Percentiles rank a stretch among this genome's conserved stretches.
These are phyloP conservation scores for Echeneis naucrates DNA, from an alignment of 2,797 vertebrate species.

Conservation along the genomic window DNA sequence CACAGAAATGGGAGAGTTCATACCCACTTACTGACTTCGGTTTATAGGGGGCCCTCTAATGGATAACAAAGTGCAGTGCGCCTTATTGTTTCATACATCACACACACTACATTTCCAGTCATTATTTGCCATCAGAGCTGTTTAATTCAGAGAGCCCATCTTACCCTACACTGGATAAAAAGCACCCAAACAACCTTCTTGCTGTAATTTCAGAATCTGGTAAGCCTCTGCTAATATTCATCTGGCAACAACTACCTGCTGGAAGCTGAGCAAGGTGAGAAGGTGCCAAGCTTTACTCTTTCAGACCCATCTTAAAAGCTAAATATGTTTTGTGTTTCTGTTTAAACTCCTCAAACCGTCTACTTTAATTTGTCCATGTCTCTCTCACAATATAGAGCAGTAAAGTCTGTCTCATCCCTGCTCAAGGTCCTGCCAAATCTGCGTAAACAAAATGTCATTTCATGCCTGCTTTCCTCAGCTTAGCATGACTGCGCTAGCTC, in stretches of 20 bases:
- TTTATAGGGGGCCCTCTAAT: conserved; percentile 64
- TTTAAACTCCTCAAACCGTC: not conserved
- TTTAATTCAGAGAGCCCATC: not conserved
- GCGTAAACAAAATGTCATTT: conserved; percentile 40
- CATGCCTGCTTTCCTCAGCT: conserved; percentile 56
- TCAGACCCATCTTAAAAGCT: not conserved
- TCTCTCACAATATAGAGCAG: not conserved
- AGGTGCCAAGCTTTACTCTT: not conserved
- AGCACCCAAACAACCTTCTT: not conserved
- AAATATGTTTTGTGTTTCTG: not conserved
- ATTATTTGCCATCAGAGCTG: not conserved
- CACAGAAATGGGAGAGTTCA: not conserved
- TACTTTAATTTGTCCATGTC: not conserved
- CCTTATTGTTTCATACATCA: not conserved
- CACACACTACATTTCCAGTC: not conserved
- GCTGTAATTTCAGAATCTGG: conserved; percentile 10
- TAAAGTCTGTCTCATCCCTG: not conserved
- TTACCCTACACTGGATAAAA: conserved; percentile 8
- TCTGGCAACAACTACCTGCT: conserved; percentile 5
- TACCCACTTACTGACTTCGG: not conserved
- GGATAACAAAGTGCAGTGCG: conserved; percentile 58
- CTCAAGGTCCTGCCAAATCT: not conserved
- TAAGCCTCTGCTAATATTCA: not conserved
- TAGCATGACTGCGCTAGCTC: conserved; percentile 65
- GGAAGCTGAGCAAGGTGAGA: conserved; percentile 6